phyloP scores from a whole-genome alignment of 2,888 invertebrate genomes.

The Thyatira batis region DNA sequence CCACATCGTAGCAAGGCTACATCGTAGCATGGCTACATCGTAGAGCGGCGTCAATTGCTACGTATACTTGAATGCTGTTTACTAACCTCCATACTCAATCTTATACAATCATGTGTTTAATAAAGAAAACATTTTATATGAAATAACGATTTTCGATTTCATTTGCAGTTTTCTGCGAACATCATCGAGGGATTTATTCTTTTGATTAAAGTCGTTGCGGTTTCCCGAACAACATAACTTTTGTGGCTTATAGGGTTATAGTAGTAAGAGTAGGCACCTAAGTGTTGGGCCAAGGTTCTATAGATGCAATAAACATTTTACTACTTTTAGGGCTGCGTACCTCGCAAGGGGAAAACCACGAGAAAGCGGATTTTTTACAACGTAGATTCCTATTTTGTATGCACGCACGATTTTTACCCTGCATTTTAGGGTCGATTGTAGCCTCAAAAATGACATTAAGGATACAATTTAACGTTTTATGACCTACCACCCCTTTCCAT shows the following conservation, averaged over 20 bases:
- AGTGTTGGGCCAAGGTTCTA: constrained; percentile 3
- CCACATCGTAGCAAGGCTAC: background rate
- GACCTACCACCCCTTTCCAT: background rate
- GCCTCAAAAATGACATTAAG: background rate
- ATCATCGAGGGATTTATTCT: background rate
- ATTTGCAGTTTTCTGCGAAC: background rate
- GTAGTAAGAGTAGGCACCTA: background rate
- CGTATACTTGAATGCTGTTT: background rate
- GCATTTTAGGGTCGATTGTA: background rate
- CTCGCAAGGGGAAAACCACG: background rate
- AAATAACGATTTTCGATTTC: background rate
- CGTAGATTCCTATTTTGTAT: background rate
- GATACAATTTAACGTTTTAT: background rate
- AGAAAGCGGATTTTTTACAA: background rate
- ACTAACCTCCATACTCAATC: background rate
- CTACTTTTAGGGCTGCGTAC: constrained; percentile 2
- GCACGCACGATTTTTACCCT: background rate
- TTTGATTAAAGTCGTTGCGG: background rate
- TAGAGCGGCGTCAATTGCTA: background rate
- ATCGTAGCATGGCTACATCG: background rate
- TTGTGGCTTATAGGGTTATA: background rate
- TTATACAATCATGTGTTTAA: background rate
- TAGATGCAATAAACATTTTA: constrained; percentile 4
- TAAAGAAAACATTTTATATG: background rate
- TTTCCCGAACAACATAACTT: constrained; percentile 1